Evolutionary conservation across 2,888 invertebrate species (phyloP).

Genomic region (Ariolimax columbianus): DNA sequence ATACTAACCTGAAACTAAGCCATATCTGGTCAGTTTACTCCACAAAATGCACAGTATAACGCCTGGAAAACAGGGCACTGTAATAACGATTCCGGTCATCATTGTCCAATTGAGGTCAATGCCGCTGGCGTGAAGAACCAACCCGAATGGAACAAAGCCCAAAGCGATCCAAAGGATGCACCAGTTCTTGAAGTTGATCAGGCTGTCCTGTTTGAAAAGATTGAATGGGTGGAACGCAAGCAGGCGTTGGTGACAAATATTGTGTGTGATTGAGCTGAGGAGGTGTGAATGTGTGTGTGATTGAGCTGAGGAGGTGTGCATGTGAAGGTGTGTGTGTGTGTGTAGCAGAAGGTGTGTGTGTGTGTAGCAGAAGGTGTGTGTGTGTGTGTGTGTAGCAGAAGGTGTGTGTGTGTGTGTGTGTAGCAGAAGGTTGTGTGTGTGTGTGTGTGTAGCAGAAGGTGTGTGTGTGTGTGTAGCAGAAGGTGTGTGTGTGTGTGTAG

Average conservation of each 20-base stretch:
- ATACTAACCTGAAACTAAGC: constrained; percentile 63
- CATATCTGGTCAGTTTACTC: constrained; percentile 66
- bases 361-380: too few species aligned
- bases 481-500: too few species aligned
- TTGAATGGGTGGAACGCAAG: background rate
- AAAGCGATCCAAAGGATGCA: constrained; percentile 72
- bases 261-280: too few species aligned
- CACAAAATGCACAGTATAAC: constrained; percentile 69
- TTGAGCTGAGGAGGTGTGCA: too few species aligned
- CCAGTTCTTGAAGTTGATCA: constrained; percentile 71
- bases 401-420: too few species aligned
- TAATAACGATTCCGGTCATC: constrained; percentile 65
- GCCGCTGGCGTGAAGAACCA: constrained; percentile 61
- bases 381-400: too few species aligned
- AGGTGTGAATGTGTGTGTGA: too few species aligned
- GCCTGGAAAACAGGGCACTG: constrained; percentile 70
- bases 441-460: too few species aligned
- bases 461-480: too few species aligned
- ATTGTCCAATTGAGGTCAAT: constrained; percentile 72
- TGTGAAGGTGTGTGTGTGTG: too few species aligned
- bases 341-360: too few species aligned
- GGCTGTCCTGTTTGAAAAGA: constrained; percentile 57
- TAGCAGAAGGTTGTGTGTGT: too few species aligned
- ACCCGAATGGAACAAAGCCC: constrained; percentile 67
- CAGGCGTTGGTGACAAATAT: background rate